Base-by-base conservation (phyloP, 1,140 invertebrate genomes). In the Potamilus streckersoni region DNA sequence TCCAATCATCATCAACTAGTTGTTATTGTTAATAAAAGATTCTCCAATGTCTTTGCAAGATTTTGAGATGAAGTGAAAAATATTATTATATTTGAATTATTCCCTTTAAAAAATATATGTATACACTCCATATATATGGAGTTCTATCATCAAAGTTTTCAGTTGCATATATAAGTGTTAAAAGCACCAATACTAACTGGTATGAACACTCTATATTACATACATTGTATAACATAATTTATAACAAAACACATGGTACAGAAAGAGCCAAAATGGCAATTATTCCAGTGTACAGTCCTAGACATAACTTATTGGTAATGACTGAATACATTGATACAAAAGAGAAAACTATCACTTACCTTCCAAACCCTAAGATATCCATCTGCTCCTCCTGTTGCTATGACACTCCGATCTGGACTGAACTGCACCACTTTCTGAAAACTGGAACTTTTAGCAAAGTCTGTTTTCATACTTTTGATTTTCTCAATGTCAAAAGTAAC, bases 371-470 rank as follows among this genome's bases (percentile, higher is more conserved):
- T 92, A 23, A 99, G 88, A 83, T 93, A 91, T 15, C 96, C 96
- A 91, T 99, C 97, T 4, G 94, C 93, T 49, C 97, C 96, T 76
- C 96, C 97, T 12, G 97, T 98, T 1, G 94, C 95, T 93, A 98
- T 94, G 0, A 95, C 82, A 83, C 93, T 94, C 17, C 94, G 93
- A 87, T 89, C 93, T 56, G 92, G 91, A 72, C 93, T 94, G 81
- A 98, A 94, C 72, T 94, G 92, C 27, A 97, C 95, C 61, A 97
- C 94, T 87, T 96, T 93, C 88, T 97, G 96, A 78, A 96, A 90
- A 19, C 95, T 93, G 78, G 96, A 95, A 56, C 93, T 91, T 64
- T 93, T 92, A 79, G 85, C 83, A 81, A 91, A 91, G 82, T 92
- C 91, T 67, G 91, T 91, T 70, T 88, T 84, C 61, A 91, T 86